A percentile compares a stretch with the other conserved stretches of the same genome.
Evolutionary conservation across 2,797 vertebrate species (phyloP).

Genomic region (Sitta carolinensis): DNA sequence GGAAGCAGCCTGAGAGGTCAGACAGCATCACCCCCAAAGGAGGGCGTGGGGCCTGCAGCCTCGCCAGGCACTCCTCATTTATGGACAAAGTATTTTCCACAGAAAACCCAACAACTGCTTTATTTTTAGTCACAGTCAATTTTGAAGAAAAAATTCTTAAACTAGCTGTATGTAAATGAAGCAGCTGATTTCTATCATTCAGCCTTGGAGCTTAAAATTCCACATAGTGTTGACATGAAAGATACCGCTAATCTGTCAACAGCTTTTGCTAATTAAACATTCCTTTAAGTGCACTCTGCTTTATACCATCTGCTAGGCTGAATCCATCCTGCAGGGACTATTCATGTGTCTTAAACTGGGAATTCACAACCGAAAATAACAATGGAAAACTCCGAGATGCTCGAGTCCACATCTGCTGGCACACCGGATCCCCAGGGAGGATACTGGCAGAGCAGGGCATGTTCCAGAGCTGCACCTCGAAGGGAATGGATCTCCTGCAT

Average conservation of each 20-base stretch:
- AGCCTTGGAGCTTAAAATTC: neutral
- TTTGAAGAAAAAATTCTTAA: neutral
- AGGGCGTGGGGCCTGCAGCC: neutral
- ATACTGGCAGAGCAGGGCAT: accelerated
- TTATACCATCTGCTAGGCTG: neutral
- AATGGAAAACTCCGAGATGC: neutral
- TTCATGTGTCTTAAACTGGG: neutral
- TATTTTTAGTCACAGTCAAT: neutral
- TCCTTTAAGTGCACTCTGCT: neutral
- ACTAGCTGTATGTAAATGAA: neutral
- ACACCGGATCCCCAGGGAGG: accelerated
- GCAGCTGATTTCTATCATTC: neutral
- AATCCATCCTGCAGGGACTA: neutral
- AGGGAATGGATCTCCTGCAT: neutral
- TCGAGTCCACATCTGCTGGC: neutral
- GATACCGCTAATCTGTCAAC: neutral
- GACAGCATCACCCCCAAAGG: neutral
- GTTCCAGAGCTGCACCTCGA: neutral
- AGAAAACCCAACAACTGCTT: neutral
- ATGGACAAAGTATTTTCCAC: slow-evolving; percentile 16
- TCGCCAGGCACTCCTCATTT: neutral
- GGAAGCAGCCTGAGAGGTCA: neutral
- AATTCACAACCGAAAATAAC: neutral
- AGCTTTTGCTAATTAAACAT: neutral
- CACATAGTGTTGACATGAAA: neutral